Percentiles rank a stretch among this genome's conserved stretches.
Evolutionary conservation across 1,140 invertebrate genomes (phyloP).

Genomic region (Cydia amplana): DNA sequence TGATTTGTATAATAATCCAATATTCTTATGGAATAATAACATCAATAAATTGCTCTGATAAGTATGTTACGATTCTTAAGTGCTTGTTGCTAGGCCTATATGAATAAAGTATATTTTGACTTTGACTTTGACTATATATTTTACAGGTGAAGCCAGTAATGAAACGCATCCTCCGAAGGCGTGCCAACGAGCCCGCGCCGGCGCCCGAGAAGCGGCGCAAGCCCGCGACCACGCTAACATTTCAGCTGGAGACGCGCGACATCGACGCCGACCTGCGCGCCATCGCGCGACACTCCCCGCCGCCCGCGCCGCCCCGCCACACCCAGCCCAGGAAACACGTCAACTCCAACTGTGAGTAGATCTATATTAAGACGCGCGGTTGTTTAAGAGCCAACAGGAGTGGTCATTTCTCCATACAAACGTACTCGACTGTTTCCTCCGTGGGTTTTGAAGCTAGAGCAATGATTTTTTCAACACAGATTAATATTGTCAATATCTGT

Average conservation of each 20-base stretch:
- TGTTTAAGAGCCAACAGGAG: too few relatives aligned
- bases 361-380: conserved; percentile 37
- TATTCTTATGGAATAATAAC: too few relatives aligned
- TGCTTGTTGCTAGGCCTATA: too few relatives aligned
- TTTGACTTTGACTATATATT: not conserved
- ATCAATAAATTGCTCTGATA: too few relatives aligned
- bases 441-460: too few relatives aligned
- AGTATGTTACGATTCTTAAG: too few relatives aligned
- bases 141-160: conserved; percentile 84
- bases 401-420: too few relatives aligned
- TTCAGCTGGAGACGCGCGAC: conserved; percentile 92
- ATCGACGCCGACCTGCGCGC: conserved; percentile 93
- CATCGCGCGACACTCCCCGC: conserved; percentile 82
- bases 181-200: conserved; percentile 96
- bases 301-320: conserved; percentile 29
- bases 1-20: too few relatives aligned
- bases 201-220: conserved; percentile 90
- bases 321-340: conserved; percentile 31
- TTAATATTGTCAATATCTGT: too few relatives aligned
- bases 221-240: conserved; percentile 90
- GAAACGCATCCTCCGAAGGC: conserved; percentile 92
- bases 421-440: too few relatives aligned
- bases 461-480: too few relatives aligned
- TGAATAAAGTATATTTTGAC: too few relatives aligned
- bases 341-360: conserved; percentile 32